Percentiles rank a stretch among this genome's conserved stretches.
Conservation (phyloP, 2,888 invertebrate species). For the Cryptus viduatorius region DNA sequence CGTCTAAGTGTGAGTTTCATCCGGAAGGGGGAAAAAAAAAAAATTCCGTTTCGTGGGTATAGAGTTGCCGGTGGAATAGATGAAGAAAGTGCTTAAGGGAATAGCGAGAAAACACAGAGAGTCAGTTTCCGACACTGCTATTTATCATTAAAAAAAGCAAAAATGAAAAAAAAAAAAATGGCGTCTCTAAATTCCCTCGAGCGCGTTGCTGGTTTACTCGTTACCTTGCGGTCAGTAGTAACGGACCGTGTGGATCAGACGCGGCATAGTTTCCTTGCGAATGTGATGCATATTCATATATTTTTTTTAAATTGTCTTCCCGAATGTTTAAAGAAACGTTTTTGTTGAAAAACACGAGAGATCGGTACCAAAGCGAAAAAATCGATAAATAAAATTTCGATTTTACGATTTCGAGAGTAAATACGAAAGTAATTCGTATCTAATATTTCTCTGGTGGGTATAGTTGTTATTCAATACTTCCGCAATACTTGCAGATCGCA, state of each 20-base stretch:
- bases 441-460: too few species aligned
- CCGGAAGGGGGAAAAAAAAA: background rate
- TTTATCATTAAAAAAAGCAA: conserved; percentile 25
- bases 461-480: too few species aligned
- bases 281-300: background rate
- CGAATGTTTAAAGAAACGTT: background rate
- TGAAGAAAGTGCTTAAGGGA: background rate
- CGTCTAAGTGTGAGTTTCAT: background rate
- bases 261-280: background rate
- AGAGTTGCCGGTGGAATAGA: background rate
- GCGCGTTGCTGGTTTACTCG: background rate
- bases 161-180: background rate
- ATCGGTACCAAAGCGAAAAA: background rate
- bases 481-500: too few species aligned
- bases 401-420: too few species aligned
- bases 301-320: background rate
- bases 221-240: conserved; percentile 36
- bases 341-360: background rate
- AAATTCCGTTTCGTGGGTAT: background rate
- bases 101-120: background rate
- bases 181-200: conserved; percentile 25
- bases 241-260: conserved; percentile 41
- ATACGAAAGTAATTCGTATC: too few species aligned
- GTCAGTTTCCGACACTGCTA: background rate
- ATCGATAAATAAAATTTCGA: background rate